Evolutionary conservation across 2,113 vertebrate species (phyloP).

Genomic region (Hippocampus barbouri): DNA sequence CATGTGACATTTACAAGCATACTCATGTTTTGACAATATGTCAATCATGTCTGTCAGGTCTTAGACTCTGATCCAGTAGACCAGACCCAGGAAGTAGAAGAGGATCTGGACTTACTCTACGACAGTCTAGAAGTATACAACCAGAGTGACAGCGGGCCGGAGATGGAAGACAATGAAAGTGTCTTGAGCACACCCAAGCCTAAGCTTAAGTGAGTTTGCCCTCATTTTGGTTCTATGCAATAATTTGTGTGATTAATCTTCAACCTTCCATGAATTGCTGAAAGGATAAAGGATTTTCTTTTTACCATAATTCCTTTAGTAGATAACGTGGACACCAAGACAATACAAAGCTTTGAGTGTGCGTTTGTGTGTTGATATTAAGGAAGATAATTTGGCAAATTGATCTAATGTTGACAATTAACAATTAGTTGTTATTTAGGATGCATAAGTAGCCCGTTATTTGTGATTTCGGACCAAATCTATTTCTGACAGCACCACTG

Average conservation of each 20-base stretch:
- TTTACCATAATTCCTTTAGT: no score
- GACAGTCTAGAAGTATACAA: constrained; percentile 78
- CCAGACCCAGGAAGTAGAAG: constrained; percentile 77
- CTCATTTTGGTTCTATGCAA: constrained; percentile 6
- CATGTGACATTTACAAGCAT: constrained; percentile 13
- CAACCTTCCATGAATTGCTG: not conserved
- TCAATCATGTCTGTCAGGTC: constrained; percentile 53
- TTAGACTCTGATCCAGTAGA: constrained; percentile 78
- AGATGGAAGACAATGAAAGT: constrained; percentile 78
- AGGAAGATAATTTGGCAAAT: not conserved
- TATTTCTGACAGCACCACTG: no score
- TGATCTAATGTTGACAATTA: no score
- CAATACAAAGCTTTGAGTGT: no score
- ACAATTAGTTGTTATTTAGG: no score
- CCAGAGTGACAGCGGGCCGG: constrained; percentile 77
- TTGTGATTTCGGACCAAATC: no score
- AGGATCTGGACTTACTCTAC: constrained; percentile 76
- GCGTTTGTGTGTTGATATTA: not conserved
- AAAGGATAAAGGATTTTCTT: no score
- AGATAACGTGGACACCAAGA: no score
- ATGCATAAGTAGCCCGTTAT: no score
- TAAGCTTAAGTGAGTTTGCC: constrained; percentile 69
- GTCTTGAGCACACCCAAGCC: constrained; percentile 77
- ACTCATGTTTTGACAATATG: constrained; percentile 20
- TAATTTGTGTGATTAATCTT: not conserved